Evolutionary conservation across 2,113 vertebrate species (phyloP).

Genomic region (Holacanthus passer): DNA sequence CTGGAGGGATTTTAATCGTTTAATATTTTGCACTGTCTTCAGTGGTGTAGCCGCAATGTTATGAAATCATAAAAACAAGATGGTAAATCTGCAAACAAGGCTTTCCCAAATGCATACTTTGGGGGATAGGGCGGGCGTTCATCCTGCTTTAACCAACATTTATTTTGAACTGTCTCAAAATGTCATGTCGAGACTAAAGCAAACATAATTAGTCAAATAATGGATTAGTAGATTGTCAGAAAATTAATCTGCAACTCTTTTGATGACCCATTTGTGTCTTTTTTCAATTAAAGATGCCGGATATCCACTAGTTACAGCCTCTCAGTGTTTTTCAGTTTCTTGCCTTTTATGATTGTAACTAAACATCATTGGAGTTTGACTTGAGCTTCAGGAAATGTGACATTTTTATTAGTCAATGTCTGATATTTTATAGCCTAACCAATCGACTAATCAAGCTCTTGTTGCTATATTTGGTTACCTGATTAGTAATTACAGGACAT

Average conservation of each 20-base stretch:
- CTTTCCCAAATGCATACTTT: neutral
- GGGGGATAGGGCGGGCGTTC: too few relatives aligned
- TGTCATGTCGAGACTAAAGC: neutral
- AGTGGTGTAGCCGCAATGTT: too few relatives aligned
- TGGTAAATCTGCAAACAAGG: neutral
- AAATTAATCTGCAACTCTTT: neutral
- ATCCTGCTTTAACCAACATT: neutral
- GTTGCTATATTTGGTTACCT: neutral
- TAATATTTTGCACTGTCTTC: neutral
- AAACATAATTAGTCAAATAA: neutral
- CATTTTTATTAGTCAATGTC: too few relatives aligned
- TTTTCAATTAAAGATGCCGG: neutral
- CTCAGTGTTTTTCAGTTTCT: neutral
- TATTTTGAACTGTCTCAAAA: neutral
- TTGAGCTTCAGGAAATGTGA: neutral
- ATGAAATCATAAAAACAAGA: neutral
- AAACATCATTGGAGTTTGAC: neutral
- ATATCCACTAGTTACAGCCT: neutral
- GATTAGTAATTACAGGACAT: neutral
- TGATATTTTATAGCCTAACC: too few relatives aligned
- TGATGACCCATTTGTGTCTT: neutral
- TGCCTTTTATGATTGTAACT: neutral
- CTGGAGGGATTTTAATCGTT: neutral
- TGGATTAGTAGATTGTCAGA: neutral
- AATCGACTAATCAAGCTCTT: neutral